Percentiles rank a stretch among this genome's conserved stretches.
Evolutionary conservation across 2,797 vertebrate genomes (phyloP).

Genomic region (Epinephelus malabaricus): DNA sequence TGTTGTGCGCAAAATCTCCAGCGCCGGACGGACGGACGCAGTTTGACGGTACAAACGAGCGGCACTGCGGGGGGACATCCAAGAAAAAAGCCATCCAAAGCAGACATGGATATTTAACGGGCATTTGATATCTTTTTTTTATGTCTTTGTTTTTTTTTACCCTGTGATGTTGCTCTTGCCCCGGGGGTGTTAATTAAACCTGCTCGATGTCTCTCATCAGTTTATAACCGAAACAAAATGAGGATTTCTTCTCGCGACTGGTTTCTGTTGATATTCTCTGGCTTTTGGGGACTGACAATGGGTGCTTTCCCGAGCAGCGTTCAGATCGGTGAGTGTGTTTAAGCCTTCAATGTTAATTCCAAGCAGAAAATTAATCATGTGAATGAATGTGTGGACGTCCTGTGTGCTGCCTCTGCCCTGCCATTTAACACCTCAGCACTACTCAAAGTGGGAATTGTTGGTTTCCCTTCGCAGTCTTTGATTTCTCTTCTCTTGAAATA

Average conservation of each 20-base stretch:
- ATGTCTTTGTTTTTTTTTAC: constrained; percentile 37
- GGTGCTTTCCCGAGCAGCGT: constrained; percentile 98
- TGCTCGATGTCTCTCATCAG: constrained; percentile 92
- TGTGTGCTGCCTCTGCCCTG: constrained; percentile 43
- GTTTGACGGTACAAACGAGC: constrained; percentile 76
- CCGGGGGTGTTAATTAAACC: constrained; percentile 78
- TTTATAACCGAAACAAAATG: constrained; percentile 92
- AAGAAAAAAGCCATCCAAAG: constrained; percentile 47
- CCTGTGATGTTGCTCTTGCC: constrained; percentile 70
- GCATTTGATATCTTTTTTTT: constrained; percentile 41
- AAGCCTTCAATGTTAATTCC: constrained; percentile 21
- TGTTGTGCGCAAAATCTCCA: constrained; percentile 88
- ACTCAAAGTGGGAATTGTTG: constrained; percentile 47
- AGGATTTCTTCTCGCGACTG: constrained; percentile 93
- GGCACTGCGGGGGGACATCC: constrained; percentile 88
- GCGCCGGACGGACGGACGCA: constrained; percentile 88
- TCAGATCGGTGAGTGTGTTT: constrained; percentile 92
- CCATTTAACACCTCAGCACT: constrained; percentile 36
- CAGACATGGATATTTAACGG: constrained; percentile 87
- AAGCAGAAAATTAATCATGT: constrained; percentile 34
- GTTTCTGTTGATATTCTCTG: constrained; percentile 93
- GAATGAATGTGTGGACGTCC: constrained; percentile 56
- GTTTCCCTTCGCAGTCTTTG: constrained; percentile 6
- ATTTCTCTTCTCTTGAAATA: background rate
- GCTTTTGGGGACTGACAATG: constrained; percentile 93